Base-by-base conservation (phyloP, 2,797 vertebrate genomes). In the Sandelia bainsii region DNA sequence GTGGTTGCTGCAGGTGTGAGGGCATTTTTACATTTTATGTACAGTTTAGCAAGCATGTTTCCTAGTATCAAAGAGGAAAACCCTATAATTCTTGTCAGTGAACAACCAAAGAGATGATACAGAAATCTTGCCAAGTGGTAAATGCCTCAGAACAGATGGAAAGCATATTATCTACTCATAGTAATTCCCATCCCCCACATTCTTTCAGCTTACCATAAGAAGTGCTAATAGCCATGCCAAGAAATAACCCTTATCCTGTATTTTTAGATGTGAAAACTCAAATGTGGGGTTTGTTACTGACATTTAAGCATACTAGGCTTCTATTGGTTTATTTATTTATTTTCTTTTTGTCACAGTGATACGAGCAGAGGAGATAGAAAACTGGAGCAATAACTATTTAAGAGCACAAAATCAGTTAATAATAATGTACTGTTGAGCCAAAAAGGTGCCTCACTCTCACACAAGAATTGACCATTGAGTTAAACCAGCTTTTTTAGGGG, bases 81-180 rank as follows among this genome's bases (percentile, higher is more conserved):
- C 54, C 61, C 75, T 75, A 86, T 87, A 90, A 87, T 77, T 84
- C 84, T 75, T 90, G 72, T 87, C 79, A 57, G 65, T 63, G 62
- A 89, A 81, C 77, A 73, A 79, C 84, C 52, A 57, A 87, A 79
- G 83, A 84, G 79, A 88, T 70, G 83, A 86, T 76, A 62, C 57
- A 67, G 65, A 82, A 72, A 63, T 62, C 60, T 54, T 85, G 82
- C 82, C 89, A 88, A 91, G 77, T 78, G 72, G 87, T 79, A 73
- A 90, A 90, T 84, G 79, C 86, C 56, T 81, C 64, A 72, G 66
- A 74, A 60, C 91, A 91, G 86, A 92, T 88, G 89, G 90, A 89
- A 80, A 87, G 90, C 64, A 78, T 85, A 91, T 92, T 89, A 92
- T 75, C 62, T 83, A 71, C 73, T 83, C 75, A 62, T 61, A 69